Percentiles rank a stretch among this genome's conserved stretches.
phyloP scores from a whole-genome alignment of 2,797 vertebrate species.

The Phrynocephalus forsythii region DNA sequence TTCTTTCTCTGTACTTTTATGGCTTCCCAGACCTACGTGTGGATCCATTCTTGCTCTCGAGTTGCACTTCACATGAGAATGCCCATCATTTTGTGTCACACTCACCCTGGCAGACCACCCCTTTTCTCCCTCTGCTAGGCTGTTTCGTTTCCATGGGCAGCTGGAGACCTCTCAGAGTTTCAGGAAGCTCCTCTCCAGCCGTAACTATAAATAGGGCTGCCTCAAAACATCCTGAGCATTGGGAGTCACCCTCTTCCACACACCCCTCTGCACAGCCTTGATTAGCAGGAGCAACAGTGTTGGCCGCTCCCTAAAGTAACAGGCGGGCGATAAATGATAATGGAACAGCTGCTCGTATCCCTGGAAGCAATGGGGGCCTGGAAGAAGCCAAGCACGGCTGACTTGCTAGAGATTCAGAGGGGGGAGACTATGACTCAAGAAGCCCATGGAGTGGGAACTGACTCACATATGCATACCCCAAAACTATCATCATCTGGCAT shows the following conservation, averaged over 20 bases:
- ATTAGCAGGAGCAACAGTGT: slow-evolving; percentile 71
- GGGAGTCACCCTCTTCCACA: slow-evolving; percentile 70
- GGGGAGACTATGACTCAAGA: background rate
- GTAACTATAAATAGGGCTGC: slow-evolving; percentile 67
- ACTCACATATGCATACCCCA: background rate
- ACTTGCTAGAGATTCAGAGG: background rate
- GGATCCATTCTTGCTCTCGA: background rate
- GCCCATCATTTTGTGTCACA: background rate
- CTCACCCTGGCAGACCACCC: background rate
- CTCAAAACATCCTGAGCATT: slow-evolving; percentile 71
- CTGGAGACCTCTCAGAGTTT: slow-evolving; percentile 33
- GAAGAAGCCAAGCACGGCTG: background rate
- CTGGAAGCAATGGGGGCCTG: background rate
- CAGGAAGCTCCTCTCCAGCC: slow-evolving; percentile 32
- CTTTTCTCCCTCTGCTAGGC: slow-evolving; percentile 18
- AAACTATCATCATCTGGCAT: background rate
- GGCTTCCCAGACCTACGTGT: no score
- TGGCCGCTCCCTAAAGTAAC: slow-evolving; percentile 33
- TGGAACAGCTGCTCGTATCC: background rate
- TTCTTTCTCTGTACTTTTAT: background rate
- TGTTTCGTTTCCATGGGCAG: background rate
- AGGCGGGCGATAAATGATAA: slow-evolving; percentile 4
- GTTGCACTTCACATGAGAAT: background rate
- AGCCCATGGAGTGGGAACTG: background rate
- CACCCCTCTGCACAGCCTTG: slow-evolving; percentile 55